Evolutionary conservation across 2,113 vertebrate species (phyloP).

Genomic region (Scolopax mira): DNA sequence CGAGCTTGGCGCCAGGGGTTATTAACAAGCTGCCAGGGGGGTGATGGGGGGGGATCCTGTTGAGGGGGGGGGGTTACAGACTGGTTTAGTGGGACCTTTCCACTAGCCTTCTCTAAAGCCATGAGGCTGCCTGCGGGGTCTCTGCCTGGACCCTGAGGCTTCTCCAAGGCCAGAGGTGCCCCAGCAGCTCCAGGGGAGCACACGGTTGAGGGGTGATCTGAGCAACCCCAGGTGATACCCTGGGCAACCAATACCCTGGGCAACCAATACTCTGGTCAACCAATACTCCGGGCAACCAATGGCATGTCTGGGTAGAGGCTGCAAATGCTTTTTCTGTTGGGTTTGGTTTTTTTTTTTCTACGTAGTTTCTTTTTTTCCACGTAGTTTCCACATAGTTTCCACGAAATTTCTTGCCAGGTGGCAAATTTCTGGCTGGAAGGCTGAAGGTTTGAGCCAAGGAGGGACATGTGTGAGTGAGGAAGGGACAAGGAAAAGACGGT

Average conservation of each 20-base stretch:
- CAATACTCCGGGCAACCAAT: background rate
- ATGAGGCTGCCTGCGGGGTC: background rate
- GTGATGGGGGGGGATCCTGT: background rate
- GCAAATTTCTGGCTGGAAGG: background rate
- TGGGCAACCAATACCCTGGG: too few species aligned
- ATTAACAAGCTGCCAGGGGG: background rate
- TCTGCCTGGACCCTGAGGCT: background rate
- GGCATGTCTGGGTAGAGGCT: background rate
- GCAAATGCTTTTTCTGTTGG: accelerated
- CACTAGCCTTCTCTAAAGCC: background rate
- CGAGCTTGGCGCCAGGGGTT: background rate
- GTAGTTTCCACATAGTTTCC: too few species aligned
- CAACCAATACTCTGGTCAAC: background rate
- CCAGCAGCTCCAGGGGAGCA: background rate
- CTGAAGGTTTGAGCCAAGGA: background rate
- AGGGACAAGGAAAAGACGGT: background rate
- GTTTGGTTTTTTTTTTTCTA: too few species aligned
- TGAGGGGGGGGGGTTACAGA: background rate
- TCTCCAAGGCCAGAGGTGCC: accelerated
- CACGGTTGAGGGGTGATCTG: background rate
- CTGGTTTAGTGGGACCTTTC: accelerated
- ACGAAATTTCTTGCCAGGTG: background rate
- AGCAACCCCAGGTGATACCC: accelerated
- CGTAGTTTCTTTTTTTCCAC: too few species aligned
- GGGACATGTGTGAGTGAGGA: background rate